phyloP scores from a whole-genome alignment of 2,113 vertebrate genomes.

The Piaya cayana region DNA sequence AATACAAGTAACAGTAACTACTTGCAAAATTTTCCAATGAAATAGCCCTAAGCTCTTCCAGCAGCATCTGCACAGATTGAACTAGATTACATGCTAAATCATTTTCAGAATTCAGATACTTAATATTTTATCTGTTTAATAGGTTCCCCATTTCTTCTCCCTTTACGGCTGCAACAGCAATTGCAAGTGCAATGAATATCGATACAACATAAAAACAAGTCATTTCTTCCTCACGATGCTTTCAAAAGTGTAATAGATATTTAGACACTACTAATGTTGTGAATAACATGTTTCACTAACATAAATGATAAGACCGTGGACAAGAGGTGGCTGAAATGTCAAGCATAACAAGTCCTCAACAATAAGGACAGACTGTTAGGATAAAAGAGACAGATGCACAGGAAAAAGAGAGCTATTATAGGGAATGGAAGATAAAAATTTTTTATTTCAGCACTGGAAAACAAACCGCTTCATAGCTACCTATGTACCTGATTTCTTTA shows the following conservation, averaged over 20 bases:
- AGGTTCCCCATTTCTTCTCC: slow-evolving; percentile 12
- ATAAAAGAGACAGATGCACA: neutral
- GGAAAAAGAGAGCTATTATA: neutral
- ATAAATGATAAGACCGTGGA: neutral
- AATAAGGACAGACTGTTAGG: neutral
- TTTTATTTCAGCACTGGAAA: neutral
- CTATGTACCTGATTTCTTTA: neutral
- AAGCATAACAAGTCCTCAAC: neutral
- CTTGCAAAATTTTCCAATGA: neutral
- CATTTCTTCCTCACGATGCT: neutral
- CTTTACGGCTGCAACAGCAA: neutral
- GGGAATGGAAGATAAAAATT: neutral
- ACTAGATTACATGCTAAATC: slow-evolving; percentile 24
- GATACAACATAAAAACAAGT: neutral
- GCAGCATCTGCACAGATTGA: slow-evolving; percentile 21
- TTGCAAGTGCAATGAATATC: slow-evolving; percentile 33
- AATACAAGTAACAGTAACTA: neutral
- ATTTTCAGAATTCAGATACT: slow-evolving; percentile 32
- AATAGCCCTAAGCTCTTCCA: slow-evolving; percentile 13
- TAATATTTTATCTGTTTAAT: slow-evolving; percentile 36
- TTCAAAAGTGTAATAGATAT: neutral
- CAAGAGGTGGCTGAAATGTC: neutral
- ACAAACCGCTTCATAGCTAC: neutral
- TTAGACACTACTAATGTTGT: neutral
- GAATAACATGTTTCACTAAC: neutral